Evolutionary conservation across 1,140 invertebrate genomes (phyloP).

Genomic region (Drosophila neocordata): DNA sequence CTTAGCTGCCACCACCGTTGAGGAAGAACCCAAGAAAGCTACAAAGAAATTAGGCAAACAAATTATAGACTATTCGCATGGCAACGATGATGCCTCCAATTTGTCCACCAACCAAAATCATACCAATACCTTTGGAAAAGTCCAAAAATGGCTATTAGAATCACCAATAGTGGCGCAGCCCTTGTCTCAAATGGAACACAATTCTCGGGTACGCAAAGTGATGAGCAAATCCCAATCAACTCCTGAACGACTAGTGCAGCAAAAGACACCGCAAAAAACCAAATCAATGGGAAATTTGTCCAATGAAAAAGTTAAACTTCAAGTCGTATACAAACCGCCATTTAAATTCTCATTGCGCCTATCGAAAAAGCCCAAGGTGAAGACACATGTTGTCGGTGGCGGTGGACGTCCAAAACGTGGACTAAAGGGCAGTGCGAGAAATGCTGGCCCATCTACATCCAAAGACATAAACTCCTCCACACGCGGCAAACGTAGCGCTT

Average conservation of each 20-base stretch:
- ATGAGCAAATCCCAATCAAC: slow-evolving; percentile 82
- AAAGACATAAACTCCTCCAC: slow-evolving; percentile 40
- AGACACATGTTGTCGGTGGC: slow-evolving; percentile 82
- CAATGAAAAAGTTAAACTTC: slow-evolving; percentile 88
- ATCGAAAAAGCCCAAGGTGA: slow-evolving; percentile 86
- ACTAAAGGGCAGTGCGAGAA: slow-evolving; percentile 41
- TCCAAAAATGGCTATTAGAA: slow-evolving; percentile 92
- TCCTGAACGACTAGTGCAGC: slow-evolving; percentile 67
- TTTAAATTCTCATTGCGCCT: slow-evolving; percentile 93
- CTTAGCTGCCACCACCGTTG: slow-evolving; percentile 30
- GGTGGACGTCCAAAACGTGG: slow-evolving; percentile 58
- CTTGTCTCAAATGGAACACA: slow-evolving; percentile 86
- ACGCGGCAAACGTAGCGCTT: slow-evolving; percentile 61
- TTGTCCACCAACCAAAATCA: slow-evolving; percentile 85
- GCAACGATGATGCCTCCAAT: slow-evolving; percentile 77
- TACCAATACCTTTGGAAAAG: slow-evolving; percentile 90
- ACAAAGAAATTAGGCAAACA: slow-evolving; percentile 84
- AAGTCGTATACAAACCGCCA: slow-evolving; percentile 93
- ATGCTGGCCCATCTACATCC: slow-evolving; percentile 42
- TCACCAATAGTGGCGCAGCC: slow-evolving; percentile 84
- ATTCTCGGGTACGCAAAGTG: slow-evolving; percentile 72
- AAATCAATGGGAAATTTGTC: slow-evolving; percentile 76
- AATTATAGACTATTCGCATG: slow-evolving; percentile 88
- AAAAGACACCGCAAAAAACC: slow-evolving; percentile 77
- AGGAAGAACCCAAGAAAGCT: slow-evolving; percentile 80